Base-by-base conservation (phyloP, 2,888 invertebrate genomes). In the Caenorhabditis japonica region DNA sequence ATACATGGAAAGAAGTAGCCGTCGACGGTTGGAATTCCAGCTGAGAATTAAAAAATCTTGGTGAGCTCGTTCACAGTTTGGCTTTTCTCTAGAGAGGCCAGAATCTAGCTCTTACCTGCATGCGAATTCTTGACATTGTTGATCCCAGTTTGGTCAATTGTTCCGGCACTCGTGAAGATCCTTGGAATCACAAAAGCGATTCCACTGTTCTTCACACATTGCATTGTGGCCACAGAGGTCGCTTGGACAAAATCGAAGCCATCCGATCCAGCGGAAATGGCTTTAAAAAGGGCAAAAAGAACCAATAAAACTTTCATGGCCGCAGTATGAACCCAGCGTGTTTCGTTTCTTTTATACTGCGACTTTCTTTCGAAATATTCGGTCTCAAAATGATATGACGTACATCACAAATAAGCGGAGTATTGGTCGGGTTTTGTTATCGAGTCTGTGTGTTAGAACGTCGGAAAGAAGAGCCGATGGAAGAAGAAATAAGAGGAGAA, bases 91-190 rank as follows among this genome's bases (percentile, higher is more conserved):
- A 30, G 30, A 30, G 10, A 5, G 30, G 7, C 30, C 10, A 5
- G 30, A 30, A 30, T 7, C 30, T 30, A 5, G 5, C 30, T 7
- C 30, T 30, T 10, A 76, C 75, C 78, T 15, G 78, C 75, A 15
- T 62, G 53, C 1, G 80, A 80, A 49, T 78, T 74, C 74, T 79
- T 79, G 56, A 82, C 76, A 61, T 81, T 81, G 38, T 69, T 64
- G 55, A 81, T 74, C 34, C 81, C 81, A 21, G 78, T 75, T 25
- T 61, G 36, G 39, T 80, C 82, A 30, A 73, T 60, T 19, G 66
- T 61, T 53, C 80, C 82, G 39, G 66, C 64, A 27, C 64, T 66
- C 34, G 70, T 58, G 69, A 79, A 80, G 13, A 77, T 76, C 23
- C 80, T 66, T 13, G 72, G 79, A 38, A 81, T 74, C 51, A 75